Evolutionary conservation across 2,113 vertebrate genomes (phyloP), one percentile per base, ranked within the genome.

Genomic region (Oncorhynchus tshawytscha): DNA sequence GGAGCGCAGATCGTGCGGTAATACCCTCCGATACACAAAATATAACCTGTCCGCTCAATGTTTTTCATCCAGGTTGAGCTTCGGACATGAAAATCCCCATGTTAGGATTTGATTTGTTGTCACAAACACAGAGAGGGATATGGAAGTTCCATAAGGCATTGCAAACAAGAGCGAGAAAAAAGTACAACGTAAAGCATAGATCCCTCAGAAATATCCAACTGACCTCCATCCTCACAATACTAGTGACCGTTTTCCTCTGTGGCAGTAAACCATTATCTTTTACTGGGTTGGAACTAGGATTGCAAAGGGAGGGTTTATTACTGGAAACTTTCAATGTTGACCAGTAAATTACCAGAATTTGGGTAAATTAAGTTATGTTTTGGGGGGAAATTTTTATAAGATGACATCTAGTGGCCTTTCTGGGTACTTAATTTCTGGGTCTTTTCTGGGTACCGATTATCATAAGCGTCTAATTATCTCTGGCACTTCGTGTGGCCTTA

Each of bases 241-340:
- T 45, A 45, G 9, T 13, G 25, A 75, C 20, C 64, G 60, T 66
- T 65, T 48, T 15, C 20, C 6, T 57, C 51, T 57, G 54, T 57
- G 54, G 60, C 72, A 73, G 25, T 15, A 25, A 49, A 54, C 51
- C 18, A 57, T 67, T 51, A 75, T 69, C 11, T 92, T 93, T 94
- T 87, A 92, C 87, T 90, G 88, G 81, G 89, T 84, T 88, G 87
- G 39, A 45, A 45, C 9, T 45, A 11, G 39, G 39, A 9, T 45
- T 45, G 8, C 39, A 11, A 45, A 45, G 39, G 9, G 39, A 45
- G 39, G 39, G 9, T 45, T 12, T 11, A 45, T 45, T 45, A 45
- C 39, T 45, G 9, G 39, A 45, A 45, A 45, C 39, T 3, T 45
- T 11, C 39, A 45, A 45, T 9, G 39, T 45, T 11, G 39, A 39